Base-by-base conservation (phyloP, 2,888 invertebrate genomes). In the Metalampra italica region DNA sequence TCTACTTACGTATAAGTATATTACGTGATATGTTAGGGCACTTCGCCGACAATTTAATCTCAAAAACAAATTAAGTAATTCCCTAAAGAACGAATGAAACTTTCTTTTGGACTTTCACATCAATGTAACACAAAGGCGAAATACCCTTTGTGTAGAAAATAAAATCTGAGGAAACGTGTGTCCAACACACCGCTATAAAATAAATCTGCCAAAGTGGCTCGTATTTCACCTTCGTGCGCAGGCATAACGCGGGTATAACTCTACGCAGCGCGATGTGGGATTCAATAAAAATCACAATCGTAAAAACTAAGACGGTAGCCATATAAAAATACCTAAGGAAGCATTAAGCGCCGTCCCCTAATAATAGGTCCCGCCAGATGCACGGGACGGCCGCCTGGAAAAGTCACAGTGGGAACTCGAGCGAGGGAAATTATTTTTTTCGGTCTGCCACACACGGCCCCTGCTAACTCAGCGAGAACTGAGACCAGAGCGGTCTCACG, bases 281-380 rank as follows among this genome's bases (percentile, higher is more conserved):
- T 88, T 82, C 82, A 85, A 88, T 88, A 88, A 89, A 88, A 88
- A 85, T 86, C 87, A 83, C 83, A 83, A 82, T 87, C 88, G 83
- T 89, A 88, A 88, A 86, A 88, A 82, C 81, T 85, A 82, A 81
- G 78, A 75, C 75, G 83, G 76, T 75, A 69, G 75, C 78, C 81
- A 80, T 83, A 88, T 88, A 87, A 87, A 87, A 88, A 87, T 86
- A 83, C 81, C 82, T 84, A 85, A 86, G 85, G 72, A 78, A 80
- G 83, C 82, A 86, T 88, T 89, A 85, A 83, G 86, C 82, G 71
- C 80, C 77, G 83, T 79, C 85, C 88, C 87, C 85, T 82, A 84
- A 88, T 87, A 88, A 88, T 84, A 85, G 80, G 85, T 75, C 77
- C 81, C 86, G 88, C 86, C 89, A 88, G 87, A 87, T 89, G 89